These are phyloP conservation scores for Candidula unifasciata DNA, from an alignment of 2,888 invertebrate species.

Conservation along the genomic window DNA sequence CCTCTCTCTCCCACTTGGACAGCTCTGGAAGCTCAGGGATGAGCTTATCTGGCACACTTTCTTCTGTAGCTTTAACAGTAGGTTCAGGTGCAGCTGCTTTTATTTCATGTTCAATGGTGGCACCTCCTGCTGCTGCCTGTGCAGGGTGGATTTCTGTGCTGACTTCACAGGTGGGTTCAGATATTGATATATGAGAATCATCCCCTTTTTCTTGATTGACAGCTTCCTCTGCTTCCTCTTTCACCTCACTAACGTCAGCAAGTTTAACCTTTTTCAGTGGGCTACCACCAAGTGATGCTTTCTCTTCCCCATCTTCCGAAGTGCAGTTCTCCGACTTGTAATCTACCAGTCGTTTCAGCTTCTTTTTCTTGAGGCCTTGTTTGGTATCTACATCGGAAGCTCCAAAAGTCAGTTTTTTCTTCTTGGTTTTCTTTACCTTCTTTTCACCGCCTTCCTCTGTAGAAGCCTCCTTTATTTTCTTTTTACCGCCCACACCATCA, in stretches of 20 bases:
- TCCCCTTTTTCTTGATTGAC: neutral
- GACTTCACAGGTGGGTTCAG: conserved; percentile 33
- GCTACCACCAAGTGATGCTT: conserved; percentile 19
- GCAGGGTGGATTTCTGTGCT: conserved; percentile 13
- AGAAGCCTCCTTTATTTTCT: conserved; percentile 39
- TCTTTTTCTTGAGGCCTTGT: conserved; percentile 51
- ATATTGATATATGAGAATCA: neutral
- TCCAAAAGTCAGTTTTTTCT: conserved; percentile 51
- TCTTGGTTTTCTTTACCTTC: conserved; percentile 49
- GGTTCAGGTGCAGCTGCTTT: neutral
- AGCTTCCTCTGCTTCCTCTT: neutral
- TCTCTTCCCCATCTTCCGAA: conserved; percentile 49
- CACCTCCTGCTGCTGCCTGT: conserved; percentile 12
- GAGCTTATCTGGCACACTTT: conserved; percentile 50
- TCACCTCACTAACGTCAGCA: conserved; percentile 22
- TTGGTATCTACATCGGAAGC: conserved; percentile 48
- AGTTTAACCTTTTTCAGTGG: conserved; percentile 47
- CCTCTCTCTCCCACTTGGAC: conserved; percentile 92
- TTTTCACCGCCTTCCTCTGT: conserved; percentile 44
- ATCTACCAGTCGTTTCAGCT: conserved; percentile 45
- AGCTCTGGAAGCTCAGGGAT: conserved; percentile 82
- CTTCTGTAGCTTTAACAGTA: neutral
- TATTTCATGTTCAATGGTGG: conserved; percentile 27
- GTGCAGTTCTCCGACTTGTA: conserved; percentile 49
- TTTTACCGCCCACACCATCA: conserved; percentile 39